Percentiles rank a stretch among this genome's conserved stretches.
Evolutionary conservation across 2,797 vertebrate species (phyloP).

Genomic region (Cephalopachus bancanus): DNA sequence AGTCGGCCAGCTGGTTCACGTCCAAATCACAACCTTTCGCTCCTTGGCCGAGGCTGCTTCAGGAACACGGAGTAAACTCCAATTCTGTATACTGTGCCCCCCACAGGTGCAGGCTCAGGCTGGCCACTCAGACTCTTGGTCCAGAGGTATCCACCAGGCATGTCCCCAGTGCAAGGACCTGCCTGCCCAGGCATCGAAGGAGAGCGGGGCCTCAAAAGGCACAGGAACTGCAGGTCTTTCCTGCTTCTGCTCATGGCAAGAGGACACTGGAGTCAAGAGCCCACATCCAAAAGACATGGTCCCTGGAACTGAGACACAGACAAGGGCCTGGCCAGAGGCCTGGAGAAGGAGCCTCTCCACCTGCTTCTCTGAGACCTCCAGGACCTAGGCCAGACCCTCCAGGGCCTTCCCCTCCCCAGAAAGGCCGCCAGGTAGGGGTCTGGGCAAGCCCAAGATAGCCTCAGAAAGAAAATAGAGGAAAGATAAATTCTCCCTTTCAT

Average conservation of each 20-base stretch:
- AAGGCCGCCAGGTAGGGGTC: not conserved
- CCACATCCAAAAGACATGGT: fast-evolving
- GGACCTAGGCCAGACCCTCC: not conserved
- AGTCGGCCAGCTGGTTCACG: too few species aligned
- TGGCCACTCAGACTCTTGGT: not conserved
- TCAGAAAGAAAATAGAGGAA: not conserved
- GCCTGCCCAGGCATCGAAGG: not conserved
- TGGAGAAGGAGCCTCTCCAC: not conserved
- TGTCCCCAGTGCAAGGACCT: not conserved
- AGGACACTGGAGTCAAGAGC: not conserved
- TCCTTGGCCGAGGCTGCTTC: not conserved
- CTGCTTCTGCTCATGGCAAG: not conserved
- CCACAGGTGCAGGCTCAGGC: not conserved
- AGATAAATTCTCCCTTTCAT: not conserved
- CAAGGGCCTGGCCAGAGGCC: not conserved
- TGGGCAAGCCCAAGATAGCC: not conserved
- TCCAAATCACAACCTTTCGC: not conserved
- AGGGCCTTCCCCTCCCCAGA: not conserved
- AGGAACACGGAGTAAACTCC: not conserved
- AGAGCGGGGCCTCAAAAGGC: not conserved
- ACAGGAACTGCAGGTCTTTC: not conserved
- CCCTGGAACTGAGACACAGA: not conserved
- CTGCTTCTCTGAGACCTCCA: not conserved
- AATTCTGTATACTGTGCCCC: not conserved
- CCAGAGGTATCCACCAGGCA: not conserved